Percentiles rank a stretch among this genome's conserved stretches.
phyloP scores from a whole-genome alignment of 2,113 vertebrate species.

The Microtus ochrogaster region DNA sequence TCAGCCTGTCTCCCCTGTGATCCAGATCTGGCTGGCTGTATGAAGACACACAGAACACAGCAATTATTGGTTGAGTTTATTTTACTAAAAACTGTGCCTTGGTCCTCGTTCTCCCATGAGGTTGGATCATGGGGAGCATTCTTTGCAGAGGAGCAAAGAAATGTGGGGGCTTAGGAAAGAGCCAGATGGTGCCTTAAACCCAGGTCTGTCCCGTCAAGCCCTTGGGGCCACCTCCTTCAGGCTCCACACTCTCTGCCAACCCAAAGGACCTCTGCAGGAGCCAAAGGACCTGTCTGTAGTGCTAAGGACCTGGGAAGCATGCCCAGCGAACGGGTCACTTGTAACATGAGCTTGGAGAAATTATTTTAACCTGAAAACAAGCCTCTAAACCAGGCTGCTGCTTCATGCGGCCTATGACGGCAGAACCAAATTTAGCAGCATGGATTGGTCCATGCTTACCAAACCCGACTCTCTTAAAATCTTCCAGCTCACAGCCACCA shows the following conservation, averaged over 20 bases:
- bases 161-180: not conserved
- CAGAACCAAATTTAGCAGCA: constrained; percentile 74
- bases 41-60: not conserved
- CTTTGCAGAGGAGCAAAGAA: not conserved
- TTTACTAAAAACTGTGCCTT: not conserved
- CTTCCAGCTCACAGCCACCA: not conserved
- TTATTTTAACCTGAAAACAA: constrained; percentile 64
- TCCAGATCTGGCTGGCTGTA: not conserved
- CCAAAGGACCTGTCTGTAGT: not conserved
- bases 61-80: not conserved
- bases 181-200: not conserved
- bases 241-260: not conserved
- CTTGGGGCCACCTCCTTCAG: not conserved
- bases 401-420: constrained; percentile 47
- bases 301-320: not conserved
- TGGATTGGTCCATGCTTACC: not conserved
- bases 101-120: not conserved
- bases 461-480: not conserved
- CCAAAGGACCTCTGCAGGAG: not conserved
- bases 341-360: constrained; percentile 70
- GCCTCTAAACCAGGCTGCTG: constrained; percentile 60
- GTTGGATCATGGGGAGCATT: not conserved
- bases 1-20: not conserved
- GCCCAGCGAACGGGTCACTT: constrained; percentile 38
- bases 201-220: not conserved